phyloP scores from a whole-genome alignment of 2,888 invertebrate genomes.

The Pheosia gnoma region DNA sequence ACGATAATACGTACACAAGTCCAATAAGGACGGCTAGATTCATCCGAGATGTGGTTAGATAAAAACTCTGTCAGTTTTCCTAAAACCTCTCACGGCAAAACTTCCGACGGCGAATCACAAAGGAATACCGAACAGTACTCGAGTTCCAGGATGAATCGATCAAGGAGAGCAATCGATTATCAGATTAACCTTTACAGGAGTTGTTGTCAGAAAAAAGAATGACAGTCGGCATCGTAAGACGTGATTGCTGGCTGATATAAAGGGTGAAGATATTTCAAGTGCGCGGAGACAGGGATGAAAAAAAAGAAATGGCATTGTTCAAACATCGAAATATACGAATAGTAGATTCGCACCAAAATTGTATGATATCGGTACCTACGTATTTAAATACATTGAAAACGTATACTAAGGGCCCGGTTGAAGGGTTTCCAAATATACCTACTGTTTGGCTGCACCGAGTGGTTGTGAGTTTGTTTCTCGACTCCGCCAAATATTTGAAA shows the following conservation, averaged over 20 bases:
- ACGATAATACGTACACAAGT: too few relatives aligned
- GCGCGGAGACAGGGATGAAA: neutral
- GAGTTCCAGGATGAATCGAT: constrained; percentile 41
- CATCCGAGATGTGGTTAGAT: neutral
- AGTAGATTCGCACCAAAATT: too few relatives aligned
- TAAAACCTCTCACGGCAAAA: constrained; percentile 1
- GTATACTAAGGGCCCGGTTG: too few relatives aligned
- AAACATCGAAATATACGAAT: too few relatives aligned
- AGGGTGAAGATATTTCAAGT: constrained; percentile 5
- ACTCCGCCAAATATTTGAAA: too few relatives aligned
- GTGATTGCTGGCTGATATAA: neutral
- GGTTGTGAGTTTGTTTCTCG: too few relatives aligned
- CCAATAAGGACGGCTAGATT: too few relatives aligned
- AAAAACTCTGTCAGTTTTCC: neutral
- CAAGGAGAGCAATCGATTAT: constrained; percentile 41
- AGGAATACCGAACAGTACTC: constrained; percentile 24
- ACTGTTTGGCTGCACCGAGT: too few relatives aligned
- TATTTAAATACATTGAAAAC: too few relatives aligned
- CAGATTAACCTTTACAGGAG: constrained; percentile 38
- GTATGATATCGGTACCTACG: too few relatives aligned
- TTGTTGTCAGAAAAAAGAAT: constrained; percentile 11
- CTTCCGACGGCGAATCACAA: constrained; percentile 28
- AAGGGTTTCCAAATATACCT: too few relatives aligned
- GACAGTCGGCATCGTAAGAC: constrained; percentile 6
- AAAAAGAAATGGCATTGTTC: neutral